Base-by-base conservation (phyloP, 2,888 invertebrate genomes). In the Brachylomia viminalis region DNA sequence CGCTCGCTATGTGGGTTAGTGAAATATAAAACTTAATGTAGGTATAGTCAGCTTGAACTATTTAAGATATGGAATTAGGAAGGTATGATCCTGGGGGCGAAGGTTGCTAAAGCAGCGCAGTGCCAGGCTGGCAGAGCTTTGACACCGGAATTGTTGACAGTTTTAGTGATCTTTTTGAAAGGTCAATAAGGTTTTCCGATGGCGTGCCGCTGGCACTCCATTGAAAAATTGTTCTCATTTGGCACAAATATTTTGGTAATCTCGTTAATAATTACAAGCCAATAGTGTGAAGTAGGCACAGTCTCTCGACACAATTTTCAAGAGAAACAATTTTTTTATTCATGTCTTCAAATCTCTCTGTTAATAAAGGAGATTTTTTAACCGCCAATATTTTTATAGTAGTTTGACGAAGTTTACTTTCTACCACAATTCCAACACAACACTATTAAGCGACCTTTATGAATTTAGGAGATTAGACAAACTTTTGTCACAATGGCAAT, bases 1-100 rank as follows among this genome's bases (percentile, higher is more conserved):
- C 62, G 54, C 54, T 33, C 30, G 54, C 54, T 33, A 42, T 67
- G 62, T 81, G 30, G 33, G 82, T 45, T 56, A 15, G 66, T 54
- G 17, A 30, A 38, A 13, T 30, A n/a, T 30, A 1, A 17, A 27
- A 38, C 49, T 30, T 27, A 20, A 56, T 77, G 33, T 42, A 27
- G 33, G n/a, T 70, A 20, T 3, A 20, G 20, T n/a, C n/a, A n/a
- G 42, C 30, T 33, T 33, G 15, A 47, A 15, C 30, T 49, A 49
- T 30, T 23, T 30, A 33, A 49, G 49, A 15, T 54, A 33, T 33
- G 17, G 33, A 54, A 54, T 11, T 49, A n/a, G 33, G 3, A 33
- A 15, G 15, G 47, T 65, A 47, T 47, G 23, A 47, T 70, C n/a
- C 27, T 23, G 2, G 13, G 23, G 1, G 6, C 11, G 3, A 33